These are phyloP conservation scores for Hylaeus volcanicus DNA, from an alignment of 1,140 invertebrate genomes.

Conservation along the genomic window DNA sequence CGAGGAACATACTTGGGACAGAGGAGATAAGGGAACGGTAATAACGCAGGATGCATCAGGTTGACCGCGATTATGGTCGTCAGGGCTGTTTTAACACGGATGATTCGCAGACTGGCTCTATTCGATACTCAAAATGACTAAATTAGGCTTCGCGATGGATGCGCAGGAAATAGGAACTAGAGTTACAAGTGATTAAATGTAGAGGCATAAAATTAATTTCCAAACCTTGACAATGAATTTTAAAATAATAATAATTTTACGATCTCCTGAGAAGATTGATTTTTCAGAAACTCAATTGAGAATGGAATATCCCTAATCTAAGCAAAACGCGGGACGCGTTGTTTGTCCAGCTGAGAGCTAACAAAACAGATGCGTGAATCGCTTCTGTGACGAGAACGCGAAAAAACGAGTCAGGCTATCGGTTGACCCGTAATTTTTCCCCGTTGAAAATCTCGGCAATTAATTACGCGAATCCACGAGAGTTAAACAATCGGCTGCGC, in stretches of 20 bases:
- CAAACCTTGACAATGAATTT: no score
- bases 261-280: no score
- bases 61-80: background rate
- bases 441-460: background rate
- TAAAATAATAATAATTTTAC: no score
- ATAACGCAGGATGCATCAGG: background rate
- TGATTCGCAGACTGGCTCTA: background rate
- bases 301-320: background rate
- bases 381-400: background rate
- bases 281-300: no score
- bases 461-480: conserved; percentile 5
- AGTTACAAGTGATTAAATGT: no score
- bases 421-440: conserved; percentile 3
- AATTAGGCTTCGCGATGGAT: no score
- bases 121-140: no score
- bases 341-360: background rate
- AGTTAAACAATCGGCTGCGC: background rate
- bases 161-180: no score
- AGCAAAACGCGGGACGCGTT: background rate
- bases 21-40: background rate
- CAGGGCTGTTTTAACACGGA: background rate
- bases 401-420: conserved; percentile 13
- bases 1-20: background rate
- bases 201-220: no score
- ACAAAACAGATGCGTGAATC: conserved; percentile 4